Evolutionary conservation across 2,113 vertebrate genomes (phyloP).

Genomic region (human (Homo sapiens)): GRCh38 chr11:101812501-101813000

Average conservation of each 20-base stretch:
- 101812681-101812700: neutral
- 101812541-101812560: neutral
- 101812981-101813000: neutral
- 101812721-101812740: neutral
- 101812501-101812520: neutral
- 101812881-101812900: neutral
- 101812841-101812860: neutral
- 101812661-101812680: neutral
- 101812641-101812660: neutral
- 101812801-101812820: neutral
- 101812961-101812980: neutral
- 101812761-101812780: neutral
- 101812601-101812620: neutral
- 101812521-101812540: neutral
- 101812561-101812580: neutral
- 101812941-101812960: neutral
- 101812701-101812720: neutral
- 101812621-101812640: neutral
- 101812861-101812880: neutral
- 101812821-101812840: neutral
- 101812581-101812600: neutral
- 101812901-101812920: neutral
- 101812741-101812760: neutral
- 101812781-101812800: accelerated
- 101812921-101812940: neutral